Evolutionary conservation across 2,797 vertebrate species (phyloP), one percentile per base, ranked within the genome.

Genomic region (Rhynchonycteris naso): DNA sequence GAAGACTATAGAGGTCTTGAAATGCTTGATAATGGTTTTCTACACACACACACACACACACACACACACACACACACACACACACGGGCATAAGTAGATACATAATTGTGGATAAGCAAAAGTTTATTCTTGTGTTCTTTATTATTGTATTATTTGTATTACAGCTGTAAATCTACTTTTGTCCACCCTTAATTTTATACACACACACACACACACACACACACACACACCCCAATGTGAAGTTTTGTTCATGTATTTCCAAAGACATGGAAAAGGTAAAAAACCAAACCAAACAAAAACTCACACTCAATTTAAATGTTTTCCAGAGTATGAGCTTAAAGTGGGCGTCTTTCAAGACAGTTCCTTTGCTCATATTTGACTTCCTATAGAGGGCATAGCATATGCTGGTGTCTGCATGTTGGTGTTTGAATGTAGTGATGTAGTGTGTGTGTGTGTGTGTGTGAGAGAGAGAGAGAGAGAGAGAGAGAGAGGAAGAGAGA

Each of bases 301-400:
- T 68, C 16, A 22, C 88, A 68, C 59, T 93, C 92, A 89, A 95
- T 54, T 82, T 90, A 85, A 93, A 93, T 59, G 52, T 79, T 96
- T 96, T 89, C n/a, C 56, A 86, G 69, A 68, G 43, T 89, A 59
- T 86, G 83, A 95, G 76, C 54, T 83, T 94, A 91, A 86, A 92
- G n/a, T 80, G 56, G 76, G 50, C 43, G 43, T 54, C 30, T 94
- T 91, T 22, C 16, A 82, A 80, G 59, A 76, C 19, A 52, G 18
- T 89, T 91, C 33, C 33, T 88, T 4, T 54, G 54, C 50, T 22
- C 24, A 13, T 52, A 86, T 47, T 56, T 4, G 10, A 65, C 16
- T 38, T 83, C 9, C 54, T 87, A 24, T 58, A 68, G 85, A 95
- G 71, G 19, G 30, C 43, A 80, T 71, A 50, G n/a, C 43, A 30